phyloP scores from a whole-genome alignment of 2,113 vertebrate species.

The Colossoma macropomum region DNA sequence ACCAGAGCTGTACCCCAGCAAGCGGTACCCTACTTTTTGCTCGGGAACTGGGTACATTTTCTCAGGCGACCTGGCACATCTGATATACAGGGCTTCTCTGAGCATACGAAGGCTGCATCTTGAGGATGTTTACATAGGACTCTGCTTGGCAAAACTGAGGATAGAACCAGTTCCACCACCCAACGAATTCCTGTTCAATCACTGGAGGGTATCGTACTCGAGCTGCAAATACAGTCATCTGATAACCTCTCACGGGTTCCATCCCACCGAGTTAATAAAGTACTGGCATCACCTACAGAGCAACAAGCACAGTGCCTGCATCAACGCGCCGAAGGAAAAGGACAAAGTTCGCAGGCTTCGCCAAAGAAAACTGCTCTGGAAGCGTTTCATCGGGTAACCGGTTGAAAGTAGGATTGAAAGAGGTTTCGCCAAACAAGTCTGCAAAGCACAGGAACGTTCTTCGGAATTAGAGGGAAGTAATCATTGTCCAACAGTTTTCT shows the following conservation, averaged over 20 bases:
- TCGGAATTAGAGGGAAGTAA: neutral
- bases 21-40: slow-evolving; percentile 94
- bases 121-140: slow-evolving; percentile 95
- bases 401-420: no score
- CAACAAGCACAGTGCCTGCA: slow-evolving; percentile 92
- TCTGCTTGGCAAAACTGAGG: slow-evolving; percentile 89
- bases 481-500: neutral
- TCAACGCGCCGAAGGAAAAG: slow-evolving; percentile 83
- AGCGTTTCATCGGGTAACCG: slow-evolving; percentile 6
- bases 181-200: slow-evolving; percentile 95
- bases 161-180: slow-evolving; percentile 90
- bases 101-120: slow-evolving; percentile 87
- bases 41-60: slow-evolving; percentile 97
- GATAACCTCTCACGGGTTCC: slow-evolving; percentile 96
- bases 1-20: slow-evolving; percentile 86
- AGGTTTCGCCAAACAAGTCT: no score
- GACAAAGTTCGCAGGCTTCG: slow-evolving; percentile 77
- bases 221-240: slow-evolving; percentile 98
- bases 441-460: neutral
- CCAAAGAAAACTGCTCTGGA: slow-evolving; percentile 77
- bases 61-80: slow-evolving; percentile 90
- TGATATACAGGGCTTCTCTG: slow-evolving; percentile 88
- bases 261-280: slow-evolving; percentile 91
- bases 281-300: slow-evolving; percentile 96
- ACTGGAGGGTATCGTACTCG: slow-evolving; percentile 95